Evolutionary conservation across 2,113 vertebrate species (phyloP).

Genomic region (Nothocercus julius): DNA sequence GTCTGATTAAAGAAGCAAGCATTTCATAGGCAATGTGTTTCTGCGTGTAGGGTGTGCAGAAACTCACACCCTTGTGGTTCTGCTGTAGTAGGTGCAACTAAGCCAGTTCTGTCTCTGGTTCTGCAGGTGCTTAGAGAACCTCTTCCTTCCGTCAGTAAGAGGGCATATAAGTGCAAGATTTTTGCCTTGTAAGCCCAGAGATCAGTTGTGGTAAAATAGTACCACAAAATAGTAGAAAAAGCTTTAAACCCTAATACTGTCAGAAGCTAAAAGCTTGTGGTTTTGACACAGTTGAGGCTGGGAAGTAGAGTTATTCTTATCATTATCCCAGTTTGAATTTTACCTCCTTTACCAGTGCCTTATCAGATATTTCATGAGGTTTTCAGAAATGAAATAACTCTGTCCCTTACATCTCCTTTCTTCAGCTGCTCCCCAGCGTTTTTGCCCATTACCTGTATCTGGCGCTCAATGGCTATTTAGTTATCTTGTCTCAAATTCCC

Average conservation of each 20-base stretch:
- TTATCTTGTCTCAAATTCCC: neutral
- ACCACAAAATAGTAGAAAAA: neutral
- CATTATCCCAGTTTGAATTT: neutral
- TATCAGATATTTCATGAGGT: neutral
- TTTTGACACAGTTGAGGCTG: neutral
- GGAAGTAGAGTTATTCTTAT: neutral
- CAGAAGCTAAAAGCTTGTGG: neutral
- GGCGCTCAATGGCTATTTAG: neutral
- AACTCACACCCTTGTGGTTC: neutral
- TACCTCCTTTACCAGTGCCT: neutral
- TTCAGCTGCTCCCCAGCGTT: neutral
- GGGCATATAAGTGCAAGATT: neutral
- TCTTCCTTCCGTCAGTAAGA: neutral
- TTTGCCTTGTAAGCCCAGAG: neutral
- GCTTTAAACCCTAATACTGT: neutral
- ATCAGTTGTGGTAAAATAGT: neutral
- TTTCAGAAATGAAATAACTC: neutral
- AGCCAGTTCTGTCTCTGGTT: neutral
- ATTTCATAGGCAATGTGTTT: neutral
- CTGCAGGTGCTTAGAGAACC: neutral
- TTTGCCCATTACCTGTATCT: neutral
- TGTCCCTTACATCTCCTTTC: neutral
- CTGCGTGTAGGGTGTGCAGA: too few species aligned
- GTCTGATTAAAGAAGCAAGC: neutral
- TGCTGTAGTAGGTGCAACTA: neutral